A percentile compares a stretch with the other conserved stretches of the same genome.
These are phyloP conservation scores for Myotis planiceps DNA, from an alignment of 2,797 vertebrate species.

Conservation along the genomic window DNA sequence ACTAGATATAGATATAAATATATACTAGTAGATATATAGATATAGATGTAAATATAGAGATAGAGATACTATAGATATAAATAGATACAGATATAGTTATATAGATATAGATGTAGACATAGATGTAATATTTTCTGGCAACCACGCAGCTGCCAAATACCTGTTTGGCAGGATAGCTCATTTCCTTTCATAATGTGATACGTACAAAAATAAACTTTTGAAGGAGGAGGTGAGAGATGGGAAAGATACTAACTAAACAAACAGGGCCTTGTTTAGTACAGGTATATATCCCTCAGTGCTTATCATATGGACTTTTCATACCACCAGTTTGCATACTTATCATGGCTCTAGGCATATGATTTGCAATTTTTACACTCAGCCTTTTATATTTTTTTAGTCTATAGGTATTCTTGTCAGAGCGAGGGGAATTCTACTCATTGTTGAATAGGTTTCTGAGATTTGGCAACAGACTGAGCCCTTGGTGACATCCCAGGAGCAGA, in stretches of 20 bases:
- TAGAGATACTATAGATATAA: no score
- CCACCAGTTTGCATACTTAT: constrained; percentile 9
- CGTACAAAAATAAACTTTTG: constrained; percentile 13
- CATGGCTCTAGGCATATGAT: not conserved
- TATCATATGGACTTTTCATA: not conserved
- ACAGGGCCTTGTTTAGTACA: not conserved
- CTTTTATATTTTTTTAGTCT: not conserved
- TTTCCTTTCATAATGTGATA: constrained; percentile 12
- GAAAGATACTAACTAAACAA: not conserved
- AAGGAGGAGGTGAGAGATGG: not conserved
- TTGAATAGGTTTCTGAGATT: not conserved
- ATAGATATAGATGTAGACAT: not conserved
- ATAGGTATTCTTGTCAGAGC: not conserved
- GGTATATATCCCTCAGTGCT: not conserved
- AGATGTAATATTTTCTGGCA: not conserved
- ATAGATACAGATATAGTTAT: no score
- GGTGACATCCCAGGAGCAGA: not conserved
- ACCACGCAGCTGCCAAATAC: not conserved
- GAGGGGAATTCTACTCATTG: not conserved
- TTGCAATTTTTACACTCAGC: not conserved
- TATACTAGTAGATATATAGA: not conserved
- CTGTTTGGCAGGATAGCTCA: not conserved
- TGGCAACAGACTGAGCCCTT: not conserved
- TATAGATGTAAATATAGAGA: not conserved
- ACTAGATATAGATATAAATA: not conserved